Evolutionary conservation across 2,888 invertebrate genomes (phyloP), one percentile per base, ranked within the genome.

Genomic region (Drosophila prostipennis): DNA sequence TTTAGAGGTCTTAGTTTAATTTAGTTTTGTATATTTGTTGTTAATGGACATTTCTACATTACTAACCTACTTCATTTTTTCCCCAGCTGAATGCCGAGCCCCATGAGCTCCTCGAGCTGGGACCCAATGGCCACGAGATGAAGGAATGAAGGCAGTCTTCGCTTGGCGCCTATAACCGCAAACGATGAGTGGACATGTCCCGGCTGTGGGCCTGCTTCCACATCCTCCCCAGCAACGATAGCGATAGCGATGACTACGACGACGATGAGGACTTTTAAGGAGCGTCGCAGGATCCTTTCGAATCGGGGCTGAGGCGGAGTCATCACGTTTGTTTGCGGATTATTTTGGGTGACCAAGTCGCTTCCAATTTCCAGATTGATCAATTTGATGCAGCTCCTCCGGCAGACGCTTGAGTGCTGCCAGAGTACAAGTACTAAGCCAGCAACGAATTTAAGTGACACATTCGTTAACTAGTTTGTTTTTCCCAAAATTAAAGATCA

Each of bases 91-190:
- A 88, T 36, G 93, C 93, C n/a, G 91, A 94, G 55, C 93, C 94
- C 4, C 95, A 95, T 80, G 95, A 95, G 90, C 93, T 95, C 49
- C 93, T 94, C 56, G 95, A 95, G 83, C 89, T 94, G 52, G 94
- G 94, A 37, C 77, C 91, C 54, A 92, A 91, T 88, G 91, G 91
- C 36, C 90, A 91, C 54, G 91, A 92, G 60, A 80, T 85, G 69
- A 92, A 92, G 73, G 92, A 92, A 89, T 92, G 91, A 91, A 91
- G 79, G 77, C 79, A 78, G 76, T 78, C 81, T 63, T 69, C 67
- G 77, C 78, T 72, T 84, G 80, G 85, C 78, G 82, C 82, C 79
- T 83, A 89, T 74, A 86, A 88, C 60, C 88, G 88, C 83, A 85
- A 89, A 54, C 89, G 87, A 85, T 89, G 82, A 82, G 89, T 78